phyloP scores from a whole-genome alignment of 2,888 invertebrate species.

The Nematopogon swammerdamellus region DNA sequence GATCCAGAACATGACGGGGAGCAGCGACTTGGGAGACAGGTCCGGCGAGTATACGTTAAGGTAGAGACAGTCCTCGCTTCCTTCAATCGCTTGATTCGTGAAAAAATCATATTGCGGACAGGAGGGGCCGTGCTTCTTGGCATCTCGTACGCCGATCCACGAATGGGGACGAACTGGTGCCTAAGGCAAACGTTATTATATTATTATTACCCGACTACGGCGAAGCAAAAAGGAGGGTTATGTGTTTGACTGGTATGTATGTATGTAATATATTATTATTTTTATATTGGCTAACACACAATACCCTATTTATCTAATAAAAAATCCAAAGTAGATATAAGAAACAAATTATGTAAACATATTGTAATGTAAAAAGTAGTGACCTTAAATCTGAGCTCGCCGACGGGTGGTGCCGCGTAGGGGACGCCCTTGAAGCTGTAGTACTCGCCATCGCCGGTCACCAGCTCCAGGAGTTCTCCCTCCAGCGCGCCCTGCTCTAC shows the following conservation, averaged over 20 bases:
- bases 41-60: constrained; percentile 26
- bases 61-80: constrained; percentile 25
- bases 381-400: constrained; percentile 47
- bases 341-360: no score
- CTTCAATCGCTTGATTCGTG: constrained; percentile 13
- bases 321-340: no score
- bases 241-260: no score
- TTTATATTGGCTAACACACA: no score
- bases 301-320: no score
- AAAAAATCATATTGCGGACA: constrained; percentile 24
- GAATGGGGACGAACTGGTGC: constrained; percentile 20
- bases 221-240: no score
- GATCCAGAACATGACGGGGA: constrained; percentile 28
- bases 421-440: constrained; percentile 43
- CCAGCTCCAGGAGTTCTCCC: constrained; percentile 16
- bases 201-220: no score
- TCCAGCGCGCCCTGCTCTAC: constrained; percentile 22
- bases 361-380: no score
- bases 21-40: constrained; percentile 12
- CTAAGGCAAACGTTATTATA: constrained; percentile 11
- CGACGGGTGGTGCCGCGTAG: constrained; percentile 46
- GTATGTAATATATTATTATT: no score
- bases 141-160: constrained; percentile 27
- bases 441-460: constrained; percentile 16
- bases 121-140: constrained; percentile 20